phyloP scores from a whole-genome alignment of 2,113 vertebrate species.

The Nothocercus nigrocapillus region DNA sequence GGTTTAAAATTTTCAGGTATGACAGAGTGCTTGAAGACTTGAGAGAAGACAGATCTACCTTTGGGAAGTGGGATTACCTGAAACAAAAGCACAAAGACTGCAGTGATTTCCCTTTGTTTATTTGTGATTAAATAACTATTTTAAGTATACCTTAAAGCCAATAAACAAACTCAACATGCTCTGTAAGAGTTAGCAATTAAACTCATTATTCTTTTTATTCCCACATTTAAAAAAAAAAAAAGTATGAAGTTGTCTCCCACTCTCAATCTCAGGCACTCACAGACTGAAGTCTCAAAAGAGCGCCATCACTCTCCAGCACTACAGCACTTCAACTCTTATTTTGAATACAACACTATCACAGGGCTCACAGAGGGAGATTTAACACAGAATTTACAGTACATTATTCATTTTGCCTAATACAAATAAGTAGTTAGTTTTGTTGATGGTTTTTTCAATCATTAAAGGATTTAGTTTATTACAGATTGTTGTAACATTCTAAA shows the following conservation, averaged over 20 bases:
- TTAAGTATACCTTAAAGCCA: not conserved
- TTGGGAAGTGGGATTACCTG: conserved; percentile 82
- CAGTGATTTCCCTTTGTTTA: not conserved
- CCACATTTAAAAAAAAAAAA: not conserved
- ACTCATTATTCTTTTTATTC: not conserved
- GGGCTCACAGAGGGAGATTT: not conserved
- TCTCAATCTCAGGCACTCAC: not conserved
- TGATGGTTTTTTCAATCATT: not conserved
- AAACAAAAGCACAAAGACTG: conserved; percentile 22
- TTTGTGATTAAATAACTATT: not conserved
- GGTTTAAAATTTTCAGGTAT: conserved; percentile 85
- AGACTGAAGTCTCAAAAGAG: not conserved
- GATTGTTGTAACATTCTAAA: not conserved
- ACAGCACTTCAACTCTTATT: not conserved
- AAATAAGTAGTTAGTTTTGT: not conserved
- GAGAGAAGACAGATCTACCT: conserved; percentile 33
- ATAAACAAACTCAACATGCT: not conserved
- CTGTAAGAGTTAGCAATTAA: not conserved
- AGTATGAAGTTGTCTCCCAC: not conserved
- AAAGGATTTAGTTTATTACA: not conserved
- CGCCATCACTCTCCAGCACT: not conserved
- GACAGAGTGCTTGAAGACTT: conserved; percentile 78
- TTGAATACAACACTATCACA: not conserved
- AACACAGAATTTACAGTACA: not conserved
- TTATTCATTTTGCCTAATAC: not conserved